Evolutionary conservation across 2,113 vertebrate genomes (phyloP).

Genomic region (Oncorhynchus kisutch): DNA sequence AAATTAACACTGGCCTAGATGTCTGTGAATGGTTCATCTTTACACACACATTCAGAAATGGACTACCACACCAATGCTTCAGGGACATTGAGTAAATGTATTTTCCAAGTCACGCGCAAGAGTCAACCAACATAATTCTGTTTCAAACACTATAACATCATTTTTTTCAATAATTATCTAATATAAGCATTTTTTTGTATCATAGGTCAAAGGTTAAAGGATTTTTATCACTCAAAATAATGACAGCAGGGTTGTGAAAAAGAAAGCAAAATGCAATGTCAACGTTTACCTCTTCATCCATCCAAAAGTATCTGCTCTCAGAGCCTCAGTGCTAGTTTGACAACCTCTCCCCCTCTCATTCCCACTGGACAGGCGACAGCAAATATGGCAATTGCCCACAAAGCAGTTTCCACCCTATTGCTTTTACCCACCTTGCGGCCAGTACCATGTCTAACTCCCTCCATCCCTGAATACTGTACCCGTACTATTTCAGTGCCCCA

Average conservation of each 20-base stretch:
- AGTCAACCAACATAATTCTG: conserved; percentile 61
- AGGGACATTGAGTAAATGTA: conserved; percentile 63
- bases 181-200: conserved; percentile 54
- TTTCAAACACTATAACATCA: conserved; percentile 40
- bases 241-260: conserved; percentile 65
- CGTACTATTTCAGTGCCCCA: background rate
- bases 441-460: background rate
- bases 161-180: conserved; percentile 44
- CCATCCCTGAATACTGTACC: background rate
- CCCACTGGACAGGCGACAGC: too few relatives aligned
- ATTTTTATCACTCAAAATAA: conserved; percentile 56
- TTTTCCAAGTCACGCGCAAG: conserved; percentile 55
- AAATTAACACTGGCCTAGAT: too few relatives aligned
- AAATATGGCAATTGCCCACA: too few relatives aligned
- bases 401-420: too few relatives aligned
- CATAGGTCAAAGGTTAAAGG: conserved; percentile 48
- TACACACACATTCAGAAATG: background rate
- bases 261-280: conserved; percentile 37
- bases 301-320: conserved; percentile 7
- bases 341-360: too few relatives aligned
- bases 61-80: conserved; percentile 28
- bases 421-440: background rate
- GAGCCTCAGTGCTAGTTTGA: too few relatives aligned
- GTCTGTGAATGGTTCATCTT: too few relatives aligned
- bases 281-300: conserved; percentile 32